phyloP scores from a whole-genome alignment of 2,113 vertebrate species.

The Malurus melanocephalus region DNA sequence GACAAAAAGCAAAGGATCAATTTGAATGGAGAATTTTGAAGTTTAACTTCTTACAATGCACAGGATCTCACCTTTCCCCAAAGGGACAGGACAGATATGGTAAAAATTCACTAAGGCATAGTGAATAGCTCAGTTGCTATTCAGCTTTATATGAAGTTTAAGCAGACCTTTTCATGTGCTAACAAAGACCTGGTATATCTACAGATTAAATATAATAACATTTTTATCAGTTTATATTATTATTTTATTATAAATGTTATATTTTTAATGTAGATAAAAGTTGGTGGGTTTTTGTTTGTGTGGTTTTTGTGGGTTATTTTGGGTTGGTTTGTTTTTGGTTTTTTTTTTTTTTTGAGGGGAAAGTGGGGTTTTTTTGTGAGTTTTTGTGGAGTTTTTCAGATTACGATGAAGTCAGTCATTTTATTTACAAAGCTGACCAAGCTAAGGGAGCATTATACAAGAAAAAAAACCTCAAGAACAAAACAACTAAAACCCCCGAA shows the following conservation, averaged over 20 bases:
- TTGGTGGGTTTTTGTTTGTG: no score
- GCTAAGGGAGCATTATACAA: neutral
- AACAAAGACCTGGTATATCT: neutral
- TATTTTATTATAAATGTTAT: neutral
- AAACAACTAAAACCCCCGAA: neutral
- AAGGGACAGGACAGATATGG: neutral
- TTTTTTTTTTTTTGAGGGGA: no score
- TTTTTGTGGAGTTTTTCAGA: neutral
- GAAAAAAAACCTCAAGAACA: neutral
- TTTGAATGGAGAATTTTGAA: neutral
- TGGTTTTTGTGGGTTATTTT: neutral
- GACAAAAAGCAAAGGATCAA: neutral
- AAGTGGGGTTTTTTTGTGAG: rapidly evolving
- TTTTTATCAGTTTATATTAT: neutral
- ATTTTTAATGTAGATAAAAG: neutral
- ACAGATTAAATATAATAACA: neutral
- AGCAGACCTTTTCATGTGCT: neutral
- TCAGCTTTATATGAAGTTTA: neutral
- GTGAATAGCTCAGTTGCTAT: no score
- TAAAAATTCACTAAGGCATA: neutral
- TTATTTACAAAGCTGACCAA: neutral
- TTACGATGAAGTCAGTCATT: neutral
- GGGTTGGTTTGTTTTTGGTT: neutral
- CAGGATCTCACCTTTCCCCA: neutral
- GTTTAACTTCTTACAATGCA: neutral